Conservation (phyloP, 2,888 invertebrate species). For the Drosophila pseudotalamancana region DNA sequence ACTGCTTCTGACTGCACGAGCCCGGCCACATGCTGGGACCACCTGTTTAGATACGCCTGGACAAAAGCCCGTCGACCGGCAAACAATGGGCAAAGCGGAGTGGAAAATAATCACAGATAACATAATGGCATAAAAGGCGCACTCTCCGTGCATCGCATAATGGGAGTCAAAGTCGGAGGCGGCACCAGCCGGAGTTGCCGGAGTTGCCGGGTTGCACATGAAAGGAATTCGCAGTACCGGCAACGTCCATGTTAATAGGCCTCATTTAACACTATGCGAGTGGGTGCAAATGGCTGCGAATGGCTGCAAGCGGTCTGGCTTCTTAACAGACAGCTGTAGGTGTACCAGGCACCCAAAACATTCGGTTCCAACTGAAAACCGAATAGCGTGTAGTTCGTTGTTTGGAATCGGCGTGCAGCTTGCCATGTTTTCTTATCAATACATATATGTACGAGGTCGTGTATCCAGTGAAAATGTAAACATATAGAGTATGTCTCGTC, state of each 20-base stretch:
- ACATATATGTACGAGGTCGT: constrained; percentile 53
- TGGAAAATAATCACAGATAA: constrained; percentile 79
- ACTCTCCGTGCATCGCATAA: constrained; percentile 13
- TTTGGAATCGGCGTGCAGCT: constrained; percentile 25
- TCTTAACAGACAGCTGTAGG: too few relatives aligned
- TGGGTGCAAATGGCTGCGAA: too few relatives aligned
- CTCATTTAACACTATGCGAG: constrained; percentile 63
- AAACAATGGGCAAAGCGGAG: constrained; percentile 72
- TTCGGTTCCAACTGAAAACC: neutral
- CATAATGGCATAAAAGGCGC: constrained; percentile 71
- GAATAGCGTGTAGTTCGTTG: neutral
- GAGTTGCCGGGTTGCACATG: constrained; percentile 56
- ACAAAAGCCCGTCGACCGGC: constrained; percentile 45
- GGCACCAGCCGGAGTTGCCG: constrained; percentile 14
- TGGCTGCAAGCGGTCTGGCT: neutral
- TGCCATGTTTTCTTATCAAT: constrained; percentile 59
- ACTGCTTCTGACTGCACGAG: constrained; percentile 21
- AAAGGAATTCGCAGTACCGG: constrained; percentile 51
- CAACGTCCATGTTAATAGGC: constrained; percentile 67
- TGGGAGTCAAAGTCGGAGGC: constrained; percentile 15
- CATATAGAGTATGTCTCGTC: constrained; percentile 52
- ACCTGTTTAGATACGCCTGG: constrained; percentile 74
- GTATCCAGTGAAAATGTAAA: constrained; percentile 51
- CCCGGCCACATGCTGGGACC: constrained; percentile 74
- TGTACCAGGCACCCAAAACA: too few relatives aligned